Evolutionary conservation across 2,888 invertebrate genomes (phyloP), one percentile per base, ranked within the genome.

Genomic region (Drosophila kanekoi): DNA sequence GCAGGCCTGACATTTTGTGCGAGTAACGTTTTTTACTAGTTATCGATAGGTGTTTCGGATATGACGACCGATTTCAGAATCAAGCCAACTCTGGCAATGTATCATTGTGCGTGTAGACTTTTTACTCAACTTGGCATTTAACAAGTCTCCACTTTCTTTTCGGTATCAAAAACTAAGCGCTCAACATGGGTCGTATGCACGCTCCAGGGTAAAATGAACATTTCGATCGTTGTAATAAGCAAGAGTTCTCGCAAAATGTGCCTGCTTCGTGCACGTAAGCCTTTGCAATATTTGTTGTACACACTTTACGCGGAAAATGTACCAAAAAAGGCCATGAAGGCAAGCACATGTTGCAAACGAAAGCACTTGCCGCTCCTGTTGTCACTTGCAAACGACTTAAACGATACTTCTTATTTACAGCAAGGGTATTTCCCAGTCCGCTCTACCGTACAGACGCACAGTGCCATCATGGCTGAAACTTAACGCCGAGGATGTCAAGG

Each of bases 121-220:
- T 66, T 40, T 11, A 45, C 48, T 71, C 67, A 66, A 59, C 37
- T 71, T 59, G 44, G 57, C 32, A 11, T 43, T 47, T 16, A 14
- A 40, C 16, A 40, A 79, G 69, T 89, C 79, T 89, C 84, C 87
- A 89, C 86, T 83, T 91, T 92, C 92, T 92, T 92, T 92, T 90
- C 81, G 90, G 89, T 91, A 89, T 90, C 79, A 79, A 91, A 87
- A 89, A 89, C 87, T 86, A 89, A 90, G 3, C 70, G 86, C 93
- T 93, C 93, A 99, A 99, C 93, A 99, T 99, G 99, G 99, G 98
- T 97, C 99, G 99, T 94, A 99, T 99, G 99, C 99, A 99, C 96
- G 97, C 98, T 93, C 98, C 98, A 93, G 98, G 98, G 98, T 98
- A 65, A 96, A 79, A 81, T 77, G 35, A 56, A 70, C 81, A 28